Percentiles rank a stretch among this genome's conserved stretches.
Evolutionary conservation across 2,113 vertebrate genomes (phyloP).

Genomic region (Carlito syrichta): DNA sequence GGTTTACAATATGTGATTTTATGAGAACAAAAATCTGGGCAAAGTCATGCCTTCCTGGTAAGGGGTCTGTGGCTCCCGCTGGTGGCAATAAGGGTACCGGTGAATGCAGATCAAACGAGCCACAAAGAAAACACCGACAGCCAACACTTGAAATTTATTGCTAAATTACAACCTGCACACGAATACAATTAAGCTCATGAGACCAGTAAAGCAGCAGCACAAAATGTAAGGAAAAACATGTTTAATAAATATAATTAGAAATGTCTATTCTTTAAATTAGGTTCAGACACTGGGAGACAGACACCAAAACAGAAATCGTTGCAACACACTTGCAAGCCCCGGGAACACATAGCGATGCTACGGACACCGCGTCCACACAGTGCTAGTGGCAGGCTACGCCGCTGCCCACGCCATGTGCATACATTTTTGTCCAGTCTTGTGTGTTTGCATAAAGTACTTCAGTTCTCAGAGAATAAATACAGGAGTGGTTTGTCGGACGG

Average conservation of each 20-base stretch:
- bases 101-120: neutral
- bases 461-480: neutral
- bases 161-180: constrained; percentile 32
- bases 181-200: constrained; percentile 32
- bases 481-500: neutral
- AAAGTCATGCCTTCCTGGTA: neutral
- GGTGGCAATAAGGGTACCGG: neutral
- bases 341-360: accelerated
- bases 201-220: constrained; percentile 33
- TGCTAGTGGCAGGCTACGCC: neutral
- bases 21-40: neutral
- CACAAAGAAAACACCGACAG: constrained; percentile 27
- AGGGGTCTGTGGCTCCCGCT: neutral
- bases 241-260: constrained; percentile 41
- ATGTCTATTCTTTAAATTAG: neutral
- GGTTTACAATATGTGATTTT: neutral
- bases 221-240: constrained; percentile 53
- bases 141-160: constrained; percentile 60
- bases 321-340: neutral
- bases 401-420: no score
- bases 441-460: neutral
- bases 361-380: neutral
- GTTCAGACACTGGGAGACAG: constrained; percentile 54
- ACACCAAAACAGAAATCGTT: neutral
- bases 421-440: neutral